These are phyloP conservation scores for Megaceryle torquata DNA, from an alignment of 2,113 vertebrate species.

Conservation along the genomic window DNA sequence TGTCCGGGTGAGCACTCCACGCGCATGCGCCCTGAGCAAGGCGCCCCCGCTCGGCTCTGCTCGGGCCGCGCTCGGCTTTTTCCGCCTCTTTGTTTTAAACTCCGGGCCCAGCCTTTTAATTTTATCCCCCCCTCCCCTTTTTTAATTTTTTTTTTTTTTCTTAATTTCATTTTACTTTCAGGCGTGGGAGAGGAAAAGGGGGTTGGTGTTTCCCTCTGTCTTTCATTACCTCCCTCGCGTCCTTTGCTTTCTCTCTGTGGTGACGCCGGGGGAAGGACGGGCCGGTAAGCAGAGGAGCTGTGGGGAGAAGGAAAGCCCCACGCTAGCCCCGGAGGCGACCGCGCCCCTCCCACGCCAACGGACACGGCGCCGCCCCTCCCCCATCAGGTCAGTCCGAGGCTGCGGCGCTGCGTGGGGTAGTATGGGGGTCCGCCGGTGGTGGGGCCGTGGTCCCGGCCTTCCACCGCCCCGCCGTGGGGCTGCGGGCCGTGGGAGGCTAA, in stretches of 20 bases:
- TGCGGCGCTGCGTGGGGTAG: neutral
- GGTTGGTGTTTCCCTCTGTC: neutral
- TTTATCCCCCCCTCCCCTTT: neutral
- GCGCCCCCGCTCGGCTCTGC: slow-evolving; percentile 65
- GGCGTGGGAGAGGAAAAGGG: neutral
- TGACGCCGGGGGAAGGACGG: neutral
- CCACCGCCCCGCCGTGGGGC: neutral
- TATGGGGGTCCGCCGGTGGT: neutral
- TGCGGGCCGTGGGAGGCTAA: neutral
- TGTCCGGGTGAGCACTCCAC: neutral
- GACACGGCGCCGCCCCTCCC: neutral
- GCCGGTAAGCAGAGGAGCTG: neutral
- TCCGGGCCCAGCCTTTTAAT: slow-evolving; percentile 70
- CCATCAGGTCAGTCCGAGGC: neutral
- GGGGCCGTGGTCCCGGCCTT: neutral
- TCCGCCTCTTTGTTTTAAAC: slow-evolving; percentile 84
- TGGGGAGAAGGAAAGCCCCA: neutral
- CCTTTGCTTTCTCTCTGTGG: neutral
- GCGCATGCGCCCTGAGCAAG: slow-evolving; percentile 9
- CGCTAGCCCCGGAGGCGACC: neutral
- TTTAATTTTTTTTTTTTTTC: neutral
- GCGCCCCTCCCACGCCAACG: neutral
- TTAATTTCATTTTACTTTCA: neutral
- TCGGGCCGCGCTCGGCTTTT: slow-evolving; percentile 70
- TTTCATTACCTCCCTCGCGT: neutral